Evolutionary conservation across 2,113 vertebrate genomes (phyloP).

Genomic region (Alosa alosa): DNA sequence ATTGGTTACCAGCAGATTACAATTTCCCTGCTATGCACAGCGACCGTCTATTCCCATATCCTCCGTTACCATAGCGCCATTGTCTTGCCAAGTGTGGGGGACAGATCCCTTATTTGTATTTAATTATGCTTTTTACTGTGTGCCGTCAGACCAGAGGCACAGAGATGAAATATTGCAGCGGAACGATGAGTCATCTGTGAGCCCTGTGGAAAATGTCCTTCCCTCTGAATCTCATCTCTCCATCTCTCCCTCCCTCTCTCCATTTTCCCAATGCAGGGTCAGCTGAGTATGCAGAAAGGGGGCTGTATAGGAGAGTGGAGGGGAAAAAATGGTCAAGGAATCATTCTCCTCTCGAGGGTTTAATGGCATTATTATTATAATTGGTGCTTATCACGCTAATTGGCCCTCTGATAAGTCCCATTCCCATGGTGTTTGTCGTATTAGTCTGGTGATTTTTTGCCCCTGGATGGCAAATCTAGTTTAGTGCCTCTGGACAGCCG

Average conservation of each 20-base stretch:
- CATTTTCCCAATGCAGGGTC: background rate
- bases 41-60: background rate
- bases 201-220: background rate
- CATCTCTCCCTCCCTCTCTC: background rate
- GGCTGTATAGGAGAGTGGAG: background rate
- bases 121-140: conserved; percentile 10
- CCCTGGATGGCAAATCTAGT: background rate
- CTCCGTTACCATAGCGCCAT: background rate
- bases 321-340: background rate
- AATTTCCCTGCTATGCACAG: background rate
- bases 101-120: background rate
- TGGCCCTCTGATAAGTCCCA: background rate
- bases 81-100: background rate
- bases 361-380: background rate
- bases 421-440: background rate
- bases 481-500: background rate
- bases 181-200: background rate
- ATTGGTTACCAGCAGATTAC: conserved; percentile 17
- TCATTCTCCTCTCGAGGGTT: background rate
- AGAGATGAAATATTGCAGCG: background rate
- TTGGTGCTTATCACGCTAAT: background rate
- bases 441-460: background rate
- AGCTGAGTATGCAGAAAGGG: background rate
- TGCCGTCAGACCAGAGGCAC: background rate
- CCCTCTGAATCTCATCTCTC: conserved; percentile 11